Base-by-base conservation (phyloP, 1,140 invertebrate species). In the Lucilia sericata region DNA sequence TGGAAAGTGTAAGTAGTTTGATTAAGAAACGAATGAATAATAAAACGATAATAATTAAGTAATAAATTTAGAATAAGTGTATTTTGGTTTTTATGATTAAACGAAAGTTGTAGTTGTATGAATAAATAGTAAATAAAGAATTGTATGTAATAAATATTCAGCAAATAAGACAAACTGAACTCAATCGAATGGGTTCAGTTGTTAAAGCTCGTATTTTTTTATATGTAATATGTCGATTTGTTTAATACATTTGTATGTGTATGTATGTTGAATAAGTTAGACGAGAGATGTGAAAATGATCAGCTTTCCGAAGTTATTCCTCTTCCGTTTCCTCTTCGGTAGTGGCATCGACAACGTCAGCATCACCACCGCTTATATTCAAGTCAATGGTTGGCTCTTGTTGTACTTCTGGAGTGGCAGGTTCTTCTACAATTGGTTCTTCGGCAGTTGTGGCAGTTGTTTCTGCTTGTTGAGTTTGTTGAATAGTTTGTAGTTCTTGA, bases 401-500 rank as follows among this genome's bases (percentile, higher is more conserved):
- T 30, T 83, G 47, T 19, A 34, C 49, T 55, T 91, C 84, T 3
- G 90, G 89, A 65, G 88, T 87, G 0, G 84, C 85, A 13, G 90
- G 87, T 85, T 91, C 88, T 49, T 91, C 89, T 34, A 89, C 49
- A 12, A 89, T 75, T 7, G 87, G 87, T 84, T 91, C 91, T 17
- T 76, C 87, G 78, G 86, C 85, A 42, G 87, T 88, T 85, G 75
- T 51, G 42, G 84, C 60, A 76, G 85, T 85, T 51, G 78, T 85
- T 42, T 84, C 74, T 34, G 17, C 65, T 83, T 80, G 4, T 42
- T 86, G 85, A 74, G 83, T 83, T 85, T 87, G 84, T 75, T 85
- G 90, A 47, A 88, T 88, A 10, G 87, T 86, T 75, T 91, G 91
- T 14, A 92, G 91, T 84, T 92, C 91, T 85, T 92, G 90, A 80